phyloP scores from a whole-genome alignment of 2,888 invertebrate species.

The Eugnorisma glareosa region DNA sequence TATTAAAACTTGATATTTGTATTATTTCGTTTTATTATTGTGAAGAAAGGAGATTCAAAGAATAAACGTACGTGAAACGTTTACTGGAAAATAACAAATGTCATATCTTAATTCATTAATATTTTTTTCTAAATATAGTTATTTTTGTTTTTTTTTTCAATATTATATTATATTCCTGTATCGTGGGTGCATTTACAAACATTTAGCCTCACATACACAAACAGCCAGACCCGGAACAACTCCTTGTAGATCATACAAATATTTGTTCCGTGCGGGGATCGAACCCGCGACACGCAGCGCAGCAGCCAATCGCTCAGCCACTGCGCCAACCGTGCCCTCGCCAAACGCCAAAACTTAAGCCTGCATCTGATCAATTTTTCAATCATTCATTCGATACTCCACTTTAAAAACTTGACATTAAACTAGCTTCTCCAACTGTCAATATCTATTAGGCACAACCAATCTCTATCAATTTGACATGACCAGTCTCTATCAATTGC shows the following conservation, averaged over 20 bases:
- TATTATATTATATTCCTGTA: too few relatives aligned
- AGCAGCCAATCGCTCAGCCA: too few relatives aligned
- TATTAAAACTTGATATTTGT: background rate
- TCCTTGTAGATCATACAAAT: too few relatives aligned
- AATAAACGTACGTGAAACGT: background rate
- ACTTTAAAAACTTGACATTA: background rate
- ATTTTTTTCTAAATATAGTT: background rate
- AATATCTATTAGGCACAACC: conserved; percentile 39
- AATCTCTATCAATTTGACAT: conserved; percentile 51
- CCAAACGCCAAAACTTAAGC: background rate
- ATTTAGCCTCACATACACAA: too few relatives aligned
- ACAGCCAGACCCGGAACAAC: too few relatives aligned
- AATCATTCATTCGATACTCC: background rate
- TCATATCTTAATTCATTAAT: too few relatives aligned
- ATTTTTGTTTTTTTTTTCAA: too few relatives aligned
- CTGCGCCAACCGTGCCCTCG: too few relatives aligned
- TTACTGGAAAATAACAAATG: background rate
- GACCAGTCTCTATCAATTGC: conserved; percentile 46
- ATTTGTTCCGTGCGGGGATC: too few relatives aligned
- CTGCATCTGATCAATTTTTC: background rate
- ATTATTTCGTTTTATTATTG: background rate
- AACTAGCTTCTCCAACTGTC: conserved; percentile 26
- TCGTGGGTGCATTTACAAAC: too few relatives aligned
- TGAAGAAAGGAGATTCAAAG: background rate
- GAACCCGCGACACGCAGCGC: too few relatives aligned